A percentile compares a stretch with the other conserved stretches of the same genome.
Evolutionary conservation across 2,113 vertebrate species (phyloP).

Genomic region (Solenodon paradoxus): DNA sequence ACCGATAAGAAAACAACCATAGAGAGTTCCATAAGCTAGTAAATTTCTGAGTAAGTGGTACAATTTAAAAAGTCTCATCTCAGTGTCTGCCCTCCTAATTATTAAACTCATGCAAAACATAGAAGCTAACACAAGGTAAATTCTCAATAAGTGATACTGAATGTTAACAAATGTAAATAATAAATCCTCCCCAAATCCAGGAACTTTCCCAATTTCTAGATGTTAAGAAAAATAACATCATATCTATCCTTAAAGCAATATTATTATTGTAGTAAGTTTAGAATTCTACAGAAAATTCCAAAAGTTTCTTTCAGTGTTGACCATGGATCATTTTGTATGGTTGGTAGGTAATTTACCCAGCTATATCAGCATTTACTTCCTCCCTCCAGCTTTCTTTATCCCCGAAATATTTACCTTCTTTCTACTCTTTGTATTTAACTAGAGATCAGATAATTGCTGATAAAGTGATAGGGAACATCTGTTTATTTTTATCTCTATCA

Average conservation of each 20-base stretch:
- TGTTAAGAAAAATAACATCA: neutral
- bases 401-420: neutral
- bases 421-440: neutral
- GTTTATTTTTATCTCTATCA: neutral
- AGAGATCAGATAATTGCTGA: neutral
- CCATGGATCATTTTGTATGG: neutral
- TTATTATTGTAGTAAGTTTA: neutral
- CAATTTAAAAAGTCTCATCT: neutral
- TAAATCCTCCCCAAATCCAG: neutral
- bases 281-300: neutral
- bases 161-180: neutral
- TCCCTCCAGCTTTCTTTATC: neutral
- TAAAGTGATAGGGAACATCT: neutral
- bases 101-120: neutral
- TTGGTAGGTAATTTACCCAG: neutral
- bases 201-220: neutral
- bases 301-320: neutral
- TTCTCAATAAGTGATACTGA: neutral
- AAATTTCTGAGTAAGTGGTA: neutral
- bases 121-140: neutral
- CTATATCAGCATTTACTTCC: neutral
- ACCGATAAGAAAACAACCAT: neutral
- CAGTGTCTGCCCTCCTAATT: neutral
- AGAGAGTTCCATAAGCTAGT: neutral
- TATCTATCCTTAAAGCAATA: neutral